Conservation (phyloP, 2,888 invertebrate genomes). For the Cosmopolites sordidus region DNA sequence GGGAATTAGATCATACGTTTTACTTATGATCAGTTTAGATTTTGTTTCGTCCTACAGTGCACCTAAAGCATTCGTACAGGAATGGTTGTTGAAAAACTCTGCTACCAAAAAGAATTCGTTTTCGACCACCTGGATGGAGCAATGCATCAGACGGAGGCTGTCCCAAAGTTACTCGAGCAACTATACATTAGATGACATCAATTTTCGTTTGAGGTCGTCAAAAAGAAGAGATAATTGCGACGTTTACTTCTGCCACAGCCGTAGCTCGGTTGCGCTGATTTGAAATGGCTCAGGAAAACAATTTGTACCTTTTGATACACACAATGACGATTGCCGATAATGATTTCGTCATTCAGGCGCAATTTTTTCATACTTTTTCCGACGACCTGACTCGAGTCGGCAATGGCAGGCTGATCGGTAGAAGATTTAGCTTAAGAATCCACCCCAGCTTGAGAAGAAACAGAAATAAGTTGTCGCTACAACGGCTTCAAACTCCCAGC, state of each 20-base stretch:
- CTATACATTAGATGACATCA: constrained; percentile 48
- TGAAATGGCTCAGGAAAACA: constrained; percentile 23
- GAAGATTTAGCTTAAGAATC: constrained; percentile 38
- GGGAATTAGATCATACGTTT: constrained; percentile 2
- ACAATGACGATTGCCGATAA: constrained; percentile 49
- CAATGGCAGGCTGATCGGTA: constrained; percentile 39
- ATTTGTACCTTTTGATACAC: constrained; percentile 46
- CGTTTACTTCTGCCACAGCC: constrained; percentile 43
- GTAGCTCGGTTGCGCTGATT: constrained; percentile 39
- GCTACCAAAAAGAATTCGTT: constrained; percentile 21
- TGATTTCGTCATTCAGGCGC: constrained; percentile 47
- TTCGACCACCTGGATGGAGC: constrained; percentile 35
- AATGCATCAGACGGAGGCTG: constrained; percentile 27
- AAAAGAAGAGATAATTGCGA: constrained; percentile 41
- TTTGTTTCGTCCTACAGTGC: neutral
- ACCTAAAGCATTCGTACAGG: constrained; percentile 9
- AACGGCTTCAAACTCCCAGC: constrained; percentile 35
- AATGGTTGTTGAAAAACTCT: constrained; percentile 18
- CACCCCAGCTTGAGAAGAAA: constrained; percentile 36
- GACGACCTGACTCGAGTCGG: constrained; percentile 30
- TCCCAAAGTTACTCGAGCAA: constrained; percentile 33
- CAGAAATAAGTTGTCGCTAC: constrained; percentile 36
- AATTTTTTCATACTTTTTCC: constrained; percentile 47
- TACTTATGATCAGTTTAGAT: constrained; percentile 13
- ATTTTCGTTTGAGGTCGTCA: constrained; percentile 40